phyloP scores from a whole-genome alignment of 2,888 invertebrate genomes.

The Crematogaster levior region DNA sequence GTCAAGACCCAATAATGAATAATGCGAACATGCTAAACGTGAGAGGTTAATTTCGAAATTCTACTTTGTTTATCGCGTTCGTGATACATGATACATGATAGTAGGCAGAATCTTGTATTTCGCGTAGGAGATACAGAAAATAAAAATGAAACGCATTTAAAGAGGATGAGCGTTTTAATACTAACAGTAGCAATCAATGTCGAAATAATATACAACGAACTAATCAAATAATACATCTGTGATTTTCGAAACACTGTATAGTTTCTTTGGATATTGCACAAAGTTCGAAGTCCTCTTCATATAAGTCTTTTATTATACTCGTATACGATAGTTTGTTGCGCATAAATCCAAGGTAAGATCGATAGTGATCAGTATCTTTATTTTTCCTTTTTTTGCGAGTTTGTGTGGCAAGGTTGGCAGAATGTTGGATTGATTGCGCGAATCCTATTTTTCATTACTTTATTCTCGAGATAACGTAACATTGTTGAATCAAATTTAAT shows the following conservation, averaged over 20 bases:
- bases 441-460: not conserved
- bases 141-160: too few species aligned
- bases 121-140: too few species aligned
- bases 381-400: not conserved
- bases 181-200: too few species aligned
- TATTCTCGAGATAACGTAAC: not conserved
- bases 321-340: not conserved
- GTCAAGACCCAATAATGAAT: not conserved
- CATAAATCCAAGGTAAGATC: not conserved
- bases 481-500: not conserved
- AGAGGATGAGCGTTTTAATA: too few species aligned
- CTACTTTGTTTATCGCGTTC: not conserved
- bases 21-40: not conserved
- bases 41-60: not conserved
- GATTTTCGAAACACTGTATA: too few species aligned
- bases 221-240: not conserved
- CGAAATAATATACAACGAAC: not conserved
- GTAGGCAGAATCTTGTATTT: too few species aligned
- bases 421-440: not conserved
- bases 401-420: not conserved
- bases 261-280: not conserved
- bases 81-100: too few species aligned
- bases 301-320: not conserved
- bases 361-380: not conserved
- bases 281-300: not conserved